Percentiles rank a stretch among this genome's conserved stretches.
Evolutionary conservation across 1,140 invertebrate species (phyloP).

Genomic region (Chrysomallon squamiferum): DNA sequence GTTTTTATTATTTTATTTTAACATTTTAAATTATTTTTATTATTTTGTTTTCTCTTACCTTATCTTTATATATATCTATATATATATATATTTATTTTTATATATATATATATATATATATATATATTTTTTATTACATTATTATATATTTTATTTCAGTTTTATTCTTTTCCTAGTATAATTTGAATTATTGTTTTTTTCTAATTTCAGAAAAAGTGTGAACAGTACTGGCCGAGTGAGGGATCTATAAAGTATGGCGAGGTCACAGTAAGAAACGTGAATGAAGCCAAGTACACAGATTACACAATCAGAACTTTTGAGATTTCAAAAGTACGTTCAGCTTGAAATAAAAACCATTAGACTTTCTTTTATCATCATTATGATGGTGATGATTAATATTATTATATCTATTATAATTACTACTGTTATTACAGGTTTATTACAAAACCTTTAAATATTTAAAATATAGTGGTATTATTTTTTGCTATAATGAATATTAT

Average conservation of each 20-base stretch:
- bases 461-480: too few relatives aligned
- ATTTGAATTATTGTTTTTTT: slow-evolving; percentile 2
- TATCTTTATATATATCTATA: too few relatives aligned
- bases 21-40: too few relatives aligned
- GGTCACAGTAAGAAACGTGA: slow-evolving; percentile 62
- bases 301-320: slow-evolving; percentile 55
- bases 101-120: too few relatives aligned
- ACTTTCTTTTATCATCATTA: not conserved
- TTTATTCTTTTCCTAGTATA: too few relatives aligned
- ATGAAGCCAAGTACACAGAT: slow-evolving; percentile 49
- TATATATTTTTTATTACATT: too few relatives aligned
- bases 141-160: too few relatives aligned
- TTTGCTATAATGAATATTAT: too few relatives aligned
- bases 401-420: not conserved
- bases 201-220: slow-evolving; percentile 85
- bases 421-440: not conserved
- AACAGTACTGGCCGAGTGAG: slow-evolving; percentile 98
- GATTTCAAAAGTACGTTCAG: slow-evolving; percentile 36
- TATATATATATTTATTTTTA: too few relatives aligned
- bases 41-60: too few relatives aligned
- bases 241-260: slow-evolving; percentile 88
- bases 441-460: too few relatives aligned
- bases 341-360: not conserved
- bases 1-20: too few relatives aligned
- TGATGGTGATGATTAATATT: not conserved